These are phyloP conservation scores for Poicephalus meyeri DNA, from an alignment of 2,113 vertebrate genomes.

Conservation along the genomic window DNA sequence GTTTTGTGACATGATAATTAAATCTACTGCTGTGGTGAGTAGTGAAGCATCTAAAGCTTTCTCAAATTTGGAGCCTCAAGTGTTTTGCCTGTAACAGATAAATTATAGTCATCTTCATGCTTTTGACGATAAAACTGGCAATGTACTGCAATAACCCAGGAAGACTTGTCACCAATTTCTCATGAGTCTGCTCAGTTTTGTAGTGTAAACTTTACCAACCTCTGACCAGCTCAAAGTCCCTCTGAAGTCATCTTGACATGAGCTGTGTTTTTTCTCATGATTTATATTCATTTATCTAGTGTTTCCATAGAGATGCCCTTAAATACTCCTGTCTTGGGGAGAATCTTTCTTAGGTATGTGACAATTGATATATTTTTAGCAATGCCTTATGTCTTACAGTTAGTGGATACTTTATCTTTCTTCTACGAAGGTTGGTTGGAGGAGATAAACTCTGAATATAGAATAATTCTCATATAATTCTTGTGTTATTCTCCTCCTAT, in stretches of 20 bases:
- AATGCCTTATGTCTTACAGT: background rate
- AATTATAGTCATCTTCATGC: background rate
- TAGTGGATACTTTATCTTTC: background rate
- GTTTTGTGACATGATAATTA: slow-evolving; percentile 17
- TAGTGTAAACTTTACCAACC: background rate
- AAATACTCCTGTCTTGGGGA: background rate
- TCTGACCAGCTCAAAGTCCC: background rate
- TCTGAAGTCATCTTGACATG: background rate
- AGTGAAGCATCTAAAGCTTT: background rate
- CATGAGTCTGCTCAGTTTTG: background rate
- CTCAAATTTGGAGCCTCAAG: background rate
- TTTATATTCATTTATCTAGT: background rate
- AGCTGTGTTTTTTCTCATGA: background rate
- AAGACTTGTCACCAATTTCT: background rate
- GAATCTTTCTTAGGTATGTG: background rate
- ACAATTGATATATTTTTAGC: background rate
- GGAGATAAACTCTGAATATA: background rate
- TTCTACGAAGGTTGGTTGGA: background rate
- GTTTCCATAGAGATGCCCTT: background rate
- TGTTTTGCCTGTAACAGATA: background rate
- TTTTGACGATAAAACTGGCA: background rate
- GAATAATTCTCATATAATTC: background rate
- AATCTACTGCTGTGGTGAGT: background rate
- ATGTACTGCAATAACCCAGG: background rate
- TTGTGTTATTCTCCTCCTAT: background rate